Base-by-base conservation (phyloP, 2,888 invertebrate genomes). In the Phytoseiulus persimilis region DNA sequence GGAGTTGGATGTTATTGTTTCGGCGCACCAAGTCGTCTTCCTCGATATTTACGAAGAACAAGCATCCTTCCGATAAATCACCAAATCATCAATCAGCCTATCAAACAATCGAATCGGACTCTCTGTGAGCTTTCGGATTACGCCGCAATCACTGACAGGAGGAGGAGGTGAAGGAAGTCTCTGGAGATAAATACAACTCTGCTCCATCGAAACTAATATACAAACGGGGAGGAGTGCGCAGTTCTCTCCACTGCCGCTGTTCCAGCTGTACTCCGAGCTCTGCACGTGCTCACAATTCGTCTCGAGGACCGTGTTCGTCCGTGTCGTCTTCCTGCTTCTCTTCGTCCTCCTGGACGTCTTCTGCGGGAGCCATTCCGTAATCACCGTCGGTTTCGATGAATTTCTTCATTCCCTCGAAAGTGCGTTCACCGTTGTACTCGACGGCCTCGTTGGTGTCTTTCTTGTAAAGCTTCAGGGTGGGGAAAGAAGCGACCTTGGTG, bases 371-470 rank as follows among this genome's bases (percentile, higher is more conserved):
- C 92, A 95, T 94, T 87, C 95, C 96, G 90, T 95, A 95, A 92
- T 95, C 95, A 91, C 99, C 99, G 92, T 96, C 96, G 91, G 95
- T 95, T 93, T 99, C 98, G 90, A 99, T 94, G 94, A 99, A 99
- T 94, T 98, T 97, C 91, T 95, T 94, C 92, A 99, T 95, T 90
- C 95, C 98, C 92, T 97, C 98, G 91, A 99, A 94, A 92, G 98
- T 98, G 92, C 99, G 95, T 92, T 98, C 98, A 91, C 98, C 97
- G 92, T 95, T 96, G 94, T 97, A 99, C 92, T 98, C 97, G 92
- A 99, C 95, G 45, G 95, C 95, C 93, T 97, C 95, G 94, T 97
- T 97, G 92, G 96, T 96, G 90, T 95, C 96, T 94, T 98, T 98
- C 92, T 96, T 96, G 95, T 97, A 99, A 92, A 97, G 94, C 92